These are phyloP conservation scores for Prolemur simus DNA, from an alignment of 2,113 vertebrate genomes.

Conservation along the genomic window DNA sequence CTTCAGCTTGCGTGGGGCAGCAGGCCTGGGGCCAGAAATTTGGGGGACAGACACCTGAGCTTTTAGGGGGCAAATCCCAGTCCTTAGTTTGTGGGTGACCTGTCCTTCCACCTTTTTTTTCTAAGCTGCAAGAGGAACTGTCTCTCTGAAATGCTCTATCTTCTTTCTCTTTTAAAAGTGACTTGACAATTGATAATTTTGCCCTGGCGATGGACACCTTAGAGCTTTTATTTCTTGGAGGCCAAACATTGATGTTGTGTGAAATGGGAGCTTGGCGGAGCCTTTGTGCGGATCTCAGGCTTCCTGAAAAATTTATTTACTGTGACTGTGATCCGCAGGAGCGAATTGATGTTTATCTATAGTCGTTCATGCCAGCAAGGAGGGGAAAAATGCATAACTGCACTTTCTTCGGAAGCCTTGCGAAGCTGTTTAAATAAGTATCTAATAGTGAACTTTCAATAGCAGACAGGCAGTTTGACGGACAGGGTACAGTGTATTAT, in stretches of 20 bases:
- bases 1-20: neutral
- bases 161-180: constrained; percentile 51
- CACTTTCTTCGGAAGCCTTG: constrained; percentile 79
- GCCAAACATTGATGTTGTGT: constrained; percentile 83
- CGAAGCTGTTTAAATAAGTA: constrained; percentile 84
- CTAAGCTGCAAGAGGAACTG: neutral
- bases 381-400: constrained; percentile 74
- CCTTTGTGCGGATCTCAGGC: constrained; percentile 82
- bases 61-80: neutral
- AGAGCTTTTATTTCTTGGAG: constrained; percentile 82
- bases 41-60: neutral
- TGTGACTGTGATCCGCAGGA: constrained; percentile 82
- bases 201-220: constrained; percentile 74
- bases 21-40: neutral
- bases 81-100: neutral
- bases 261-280: constrained; percentile 83
- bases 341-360: constrained; percentile 85
- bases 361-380: constrained; percentile 77
- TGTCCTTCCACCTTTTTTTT: neutral
- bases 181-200: constrained; percentile 82
- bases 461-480: constrained; percentile 76
- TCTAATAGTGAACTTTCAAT: constrained; percentile 80
- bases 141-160: constrained; percentile 25
- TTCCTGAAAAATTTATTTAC: constrained; percentile 89
- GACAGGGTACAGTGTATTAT: constrained; percentile 75